Evolutionary conservation across 2,888 invertebrate species (phyloP), one percentile per base, ranked within the genome.

Genomic region (Catotricha subobsoleta): DNA sequence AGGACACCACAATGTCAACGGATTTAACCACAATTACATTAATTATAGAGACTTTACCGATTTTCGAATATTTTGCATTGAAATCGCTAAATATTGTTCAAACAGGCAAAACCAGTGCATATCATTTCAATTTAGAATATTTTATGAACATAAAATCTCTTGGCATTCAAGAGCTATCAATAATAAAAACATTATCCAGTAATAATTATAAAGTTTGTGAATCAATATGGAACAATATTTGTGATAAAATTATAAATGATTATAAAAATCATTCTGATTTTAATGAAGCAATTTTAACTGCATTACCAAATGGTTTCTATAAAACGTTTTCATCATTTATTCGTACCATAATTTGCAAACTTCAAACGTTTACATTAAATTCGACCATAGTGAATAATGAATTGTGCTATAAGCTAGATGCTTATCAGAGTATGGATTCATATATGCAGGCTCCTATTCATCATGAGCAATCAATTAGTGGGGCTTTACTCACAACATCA

Each of bases 61-160:
- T 49, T 6, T 35, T 41, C 36, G 50, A 50, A 39, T 48, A 48
- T 44, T 48, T 46, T 39, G 40, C 38, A n/a, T 39, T 44, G 10
- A 46, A 43, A 42, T 39, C 42, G 13, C 33, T 45, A 28, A 37
- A 41, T 20, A 9, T 20, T 7, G 9, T 27, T 10, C n/a, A 27
- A n/a, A n/a, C 35, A 15, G 19, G 35, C 5, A 36, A 23, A 18
- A 27, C 29, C 27, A 7, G 30, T 7, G 15, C 9, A 12, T 31
- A 15, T 13, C 12, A 16, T 18, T 23, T 42, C 34, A 45, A 47
- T 37, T 5, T 10, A 3, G 43, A 43, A 9, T 47, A 40, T 29
- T 34, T 40, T 28, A 16, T 18, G 9, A 35, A 41, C 20, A 43
- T 44, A 20, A 34, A 20, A 10, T 41, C 47, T n/a, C 31, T 47